Conservation (phyloP, 2,113 vertebrate species). For the Proteles cristata region DNA sequence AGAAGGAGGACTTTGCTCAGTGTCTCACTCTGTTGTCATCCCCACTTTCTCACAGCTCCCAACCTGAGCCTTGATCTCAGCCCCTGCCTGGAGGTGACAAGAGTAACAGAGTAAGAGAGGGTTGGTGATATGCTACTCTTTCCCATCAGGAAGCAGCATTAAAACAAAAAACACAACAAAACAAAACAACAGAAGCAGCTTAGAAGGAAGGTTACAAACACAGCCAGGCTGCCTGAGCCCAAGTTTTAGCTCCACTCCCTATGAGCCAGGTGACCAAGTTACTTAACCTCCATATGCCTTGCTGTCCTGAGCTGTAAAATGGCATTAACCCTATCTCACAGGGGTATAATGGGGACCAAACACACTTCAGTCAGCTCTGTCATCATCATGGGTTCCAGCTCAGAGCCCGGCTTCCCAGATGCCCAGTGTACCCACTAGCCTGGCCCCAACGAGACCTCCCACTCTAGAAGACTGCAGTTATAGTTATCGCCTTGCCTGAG, state of each 20-base stretch:
- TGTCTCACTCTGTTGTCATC: neutral
- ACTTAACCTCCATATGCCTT: neutral
- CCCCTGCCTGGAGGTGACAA: neutral
- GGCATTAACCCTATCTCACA: neutral
- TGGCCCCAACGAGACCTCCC: neutral
- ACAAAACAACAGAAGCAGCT: neutral
- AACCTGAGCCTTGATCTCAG: neutral
- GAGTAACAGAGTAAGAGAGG: neutral
- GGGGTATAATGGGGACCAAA: neutral
- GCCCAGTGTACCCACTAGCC: neutral
- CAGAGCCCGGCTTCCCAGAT: neutral
- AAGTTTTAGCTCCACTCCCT: neutral
- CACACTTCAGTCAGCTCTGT: neutral
- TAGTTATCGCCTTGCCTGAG: neutral
- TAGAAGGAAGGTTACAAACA: neutral
- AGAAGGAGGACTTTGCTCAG: neutral
- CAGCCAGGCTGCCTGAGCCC: neutral
- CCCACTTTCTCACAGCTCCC: neutral
- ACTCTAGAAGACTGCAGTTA: neutral
- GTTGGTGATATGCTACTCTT: rapidly evolving
- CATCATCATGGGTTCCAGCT: neutral
- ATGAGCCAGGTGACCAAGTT: neutral
- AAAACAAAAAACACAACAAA: too few relatives aligned
- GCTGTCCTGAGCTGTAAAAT: neutral
- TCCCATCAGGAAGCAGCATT: neutral